Percentiles rank a stretch among this genome's conserved stretches.
phyloP scores from a whole-genome alignment of 2,797 vertebrate genomes.

The Galaxias olidus region DNA sequence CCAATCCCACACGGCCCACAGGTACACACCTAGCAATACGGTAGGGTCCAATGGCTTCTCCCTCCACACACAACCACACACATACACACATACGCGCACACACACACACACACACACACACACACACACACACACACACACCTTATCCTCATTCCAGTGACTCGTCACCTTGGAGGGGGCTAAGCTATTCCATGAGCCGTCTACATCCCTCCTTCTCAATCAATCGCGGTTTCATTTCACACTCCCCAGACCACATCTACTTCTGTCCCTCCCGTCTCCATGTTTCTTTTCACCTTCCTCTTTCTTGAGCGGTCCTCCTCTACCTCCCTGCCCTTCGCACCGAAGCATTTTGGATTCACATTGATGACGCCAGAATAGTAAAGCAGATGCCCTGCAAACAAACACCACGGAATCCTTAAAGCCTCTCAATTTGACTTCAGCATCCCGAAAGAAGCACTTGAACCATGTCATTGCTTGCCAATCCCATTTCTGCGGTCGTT shows the following conservation, averaged over 20 bases:
- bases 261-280: slow-evolving; percentile 14
- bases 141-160: slow-evolving; percentile 13
- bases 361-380: slow-evolving; percentile 43
- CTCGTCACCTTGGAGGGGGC: slow-evolving; percentile 20
- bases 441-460: slow-evolving; percentile 36
- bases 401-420: slow-evolving; percentile 56
- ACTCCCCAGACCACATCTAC: slow-evolving; percentile 2
- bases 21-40: slow-evolving; percentile 6
- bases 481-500: background rate
- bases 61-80: slow-evolving; percentile 11
- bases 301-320: slow-evolving; percentile 13
- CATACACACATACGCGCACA: background rate
- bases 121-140: background rate
- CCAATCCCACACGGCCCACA: slow-evolving; percentile 18
- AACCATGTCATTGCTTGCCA: slow-evolving; percentile 40
- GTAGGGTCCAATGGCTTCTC: slow-evolving; percentile 20
- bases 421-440: slow-evolving; percentile 29
- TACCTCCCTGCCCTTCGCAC: slow-evolving; percentile 20
- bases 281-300: slow-evolving; percentile 7
- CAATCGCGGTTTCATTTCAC: slow-evolving; percentile 42
- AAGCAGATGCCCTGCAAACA: slow-evolving; percentile 53
- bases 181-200: slow-evolving; percentile 27
- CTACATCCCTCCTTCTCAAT: slow-evolving; percentile 41
- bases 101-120: background rate
- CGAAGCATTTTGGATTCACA: slow-evolving; percentile 27